These are phyloP conservation scores for Macquaria australasica DNA, from an alignment of 2,113 vertebrate genomes.

Conservation along the genomic window DNA sequence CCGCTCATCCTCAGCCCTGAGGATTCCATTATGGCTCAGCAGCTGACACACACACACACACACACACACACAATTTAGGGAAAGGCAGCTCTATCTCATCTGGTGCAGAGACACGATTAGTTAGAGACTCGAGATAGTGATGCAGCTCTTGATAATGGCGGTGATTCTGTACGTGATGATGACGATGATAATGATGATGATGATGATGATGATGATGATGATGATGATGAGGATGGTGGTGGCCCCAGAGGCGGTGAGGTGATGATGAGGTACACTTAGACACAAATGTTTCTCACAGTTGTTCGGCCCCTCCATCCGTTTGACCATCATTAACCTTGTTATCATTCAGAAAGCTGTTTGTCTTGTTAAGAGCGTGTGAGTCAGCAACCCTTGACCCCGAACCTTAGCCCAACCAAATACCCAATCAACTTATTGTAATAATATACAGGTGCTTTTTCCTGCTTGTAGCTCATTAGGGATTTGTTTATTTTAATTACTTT, in stretches of 20 bases:
- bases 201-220: slow-evolving; percentile 28
- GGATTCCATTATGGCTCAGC: slow-evolving; percentile 76
- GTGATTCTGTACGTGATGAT: slow-evolving; percentile 26
- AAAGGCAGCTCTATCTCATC: slow-evolving; percentile 56
- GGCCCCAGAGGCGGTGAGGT: slow-evolving; percentile 41
- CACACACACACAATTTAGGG: slow-evolving; percentile 36
- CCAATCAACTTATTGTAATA: not conserved
- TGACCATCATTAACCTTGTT: slow-evolving; percentile 33
- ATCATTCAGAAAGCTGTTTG: slow-evolving; percentile 17
- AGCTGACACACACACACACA: slow-evolving; percentile 18
- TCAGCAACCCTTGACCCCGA: slow-evolving; percentile 10
- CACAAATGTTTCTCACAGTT: slow-evolving; percentile 30
- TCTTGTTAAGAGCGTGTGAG: not conserved
- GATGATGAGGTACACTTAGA: slow-evolving; percentile 50
- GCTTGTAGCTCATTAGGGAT: not conserved
- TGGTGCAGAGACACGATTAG: slow-evolving; percentile 65
- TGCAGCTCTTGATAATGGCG: slow-evolving; percentile 48
- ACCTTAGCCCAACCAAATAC: not conserved
- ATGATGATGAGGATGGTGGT: slow-evolving; percentile 22
- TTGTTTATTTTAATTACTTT: slow-evolving; percentile 16
- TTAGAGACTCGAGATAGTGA: slow-evolving; percentile 57
- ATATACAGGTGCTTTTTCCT: not conserved
- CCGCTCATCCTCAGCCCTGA: slow-evolving; percentile 66
- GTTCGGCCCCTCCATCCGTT: slow-evolving; percentile 1
- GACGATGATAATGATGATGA: slow-evolving; percentile 23